These are phyloP conservation scores for Chaetodon trifasciatus DNA, from an alignment of 2,797 vertebrate species.

Conservation along the genomic window DNA sequence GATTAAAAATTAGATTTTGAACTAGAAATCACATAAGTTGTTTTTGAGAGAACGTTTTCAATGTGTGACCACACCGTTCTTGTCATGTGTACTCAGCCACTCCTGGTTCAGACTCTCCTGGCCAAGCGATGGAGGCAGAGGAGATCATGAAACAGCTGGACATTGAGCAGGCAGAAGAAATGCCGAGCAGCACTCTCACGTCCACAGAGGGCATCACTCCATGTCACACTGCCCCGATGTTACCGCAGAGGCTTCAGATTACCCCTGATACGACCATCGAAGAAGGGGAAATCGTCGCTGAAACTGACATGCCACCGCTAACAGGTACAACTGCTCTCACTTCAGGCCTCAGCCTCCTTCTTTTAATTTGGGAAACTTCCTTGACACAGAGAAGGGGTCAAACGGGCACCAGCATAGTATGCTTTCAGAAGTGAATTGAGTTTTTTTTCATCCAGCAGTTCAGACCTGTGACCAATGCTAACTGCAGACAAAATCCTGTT, in stretches of 20 bases:
- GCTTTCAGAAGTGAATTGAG: too few relatives aligned
- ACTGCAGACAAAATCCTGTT: too few relatives aligned
- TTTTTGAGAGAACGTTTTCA: neutral
- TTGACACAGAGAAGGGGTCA: neutral
- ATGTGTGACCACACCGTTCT: neutral
- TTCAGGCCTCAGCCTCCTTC: neutral
- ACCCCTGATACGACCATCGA: conserved; percentile 83
- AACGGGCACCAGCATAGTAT: too few relatives aligned
- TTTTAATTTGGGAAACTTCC: neutral
- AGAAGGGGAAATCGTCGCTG: conserved; percentile 89
- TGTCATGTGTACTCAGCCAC: conserved; percentile 81
- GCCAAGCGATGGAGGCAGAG: conserved; percentile 95
- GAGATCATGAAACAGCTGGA: conserved; percentile 98
- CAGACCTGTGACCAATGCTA: too few relatives aligned
- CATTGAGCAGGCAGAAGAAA: conserved; percentile 95
- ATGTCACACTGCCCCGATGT: conserved; percentile 80
- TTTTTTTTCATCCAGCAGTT: too few relatives aligned
- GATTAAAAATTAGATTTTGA: neutral
- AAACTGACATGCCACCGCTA: conserved; percentile 93
- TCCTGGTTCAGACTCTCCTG: conserved; percentile 94
- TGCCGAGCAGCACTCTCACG: conserved; percentile 91
- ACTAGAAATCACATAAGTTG: neutral
- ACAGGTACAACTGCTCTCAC: conserved; percentile 74
- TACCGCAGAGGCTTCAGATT: conserved; percentile 82
- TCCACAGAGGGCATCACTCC: conserved; percentile 82